Percentiles rank a stretch among this genome's conserved stretches.
These are phyloP conservation scores for Perithous albicinctus DNA, from an alignment of 2,888 invertebrate genomes.

Conservation along the genomic window DNA sequence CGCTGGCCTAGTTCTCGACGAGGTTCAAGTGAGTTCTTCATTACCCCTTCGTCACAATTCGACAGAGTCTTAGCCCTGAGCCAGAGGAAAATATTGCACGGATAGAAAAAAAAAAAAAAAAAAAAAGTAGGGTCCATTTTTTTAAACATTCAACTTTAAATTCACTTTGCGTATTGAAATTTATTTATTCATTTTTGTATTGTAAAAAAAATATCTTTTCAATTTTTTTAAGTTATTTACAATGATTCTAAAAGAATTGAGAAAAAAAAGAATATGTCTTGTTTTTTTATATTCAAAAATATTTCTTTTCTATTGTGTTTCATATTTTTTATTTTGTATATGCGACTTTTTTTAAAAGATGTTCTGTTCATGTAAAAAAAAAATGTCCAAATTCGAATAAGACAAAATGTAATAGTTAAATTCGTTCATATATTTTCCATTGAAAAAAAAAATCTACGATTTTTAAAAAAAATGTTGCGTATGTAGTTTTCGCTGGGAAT, in stretches of 20 bases:
- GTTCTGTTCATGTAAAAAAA: no score
- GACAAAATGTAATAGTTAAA: no score
- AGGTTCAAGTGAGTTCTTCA: slow-evolving; percentile 87
- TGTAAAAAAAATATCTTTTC: not conserved
- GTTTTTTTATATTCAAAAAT: no score
- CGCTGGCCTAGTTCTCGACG: slow-evolving; percentile 91
- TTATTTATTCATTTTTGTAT: not conserved
- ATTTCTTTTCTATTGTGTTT: no score
- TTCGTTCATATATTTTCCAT: no score
- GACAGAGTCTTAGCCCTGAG: not conserved
- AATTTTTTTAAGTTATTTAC: no score
- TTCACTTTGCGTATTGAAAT: not conserved
- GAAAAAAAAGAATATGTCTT: no score
- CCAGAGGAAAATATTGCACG: not conserved
- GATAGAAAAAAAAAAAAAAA: not conserved
- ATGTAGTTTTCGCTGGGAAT: not conserved
- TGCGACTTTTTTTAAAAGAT: no score
- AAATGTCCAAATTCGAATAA: no score
- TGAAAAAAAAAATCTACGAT: no score
- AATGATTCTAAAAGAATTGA: no score
- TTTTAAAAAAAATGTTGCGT: not conserved
- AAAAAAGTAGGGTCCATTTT: not conserved
- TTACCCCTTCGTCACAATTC: not conserved
- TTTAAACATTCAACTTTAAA: not conserved
- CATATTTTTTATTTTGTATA: no score